A percentile compares a stretch with the other conserved stretches of the same genome.
phyloP scores from a whole-genome alignment of 2,113 vertebrate genomes.

The chimpanzee (Pan troglodytes) region NHGRI_mPanTro3-v2.1_pri NC_072419.2:7691501-7692000 shows the following conservation, averaged over 20 bases:
- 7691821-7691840: no score
- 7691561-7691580: neutral
- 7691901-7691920: no score
- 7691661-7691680: neutral
- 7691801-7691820: no score
- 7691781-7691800: neutral
- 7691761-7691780: slow-evolving; percentile 5
- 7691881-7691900: no score
- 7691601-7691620: accelerated
- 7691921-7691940: no score
- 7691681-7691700: neutral
- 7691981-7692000: no score
- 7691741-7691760: neutral
- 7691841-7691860: no score
- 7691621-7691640: neutral
- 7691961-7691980: no score
- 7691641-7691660: neutral
- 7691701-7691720: no score
- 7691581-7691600: neutral
- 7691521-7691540: neutral
- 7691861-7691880: no score
- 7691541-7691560: neutral
- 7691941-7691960: no score
- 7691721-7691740: neutral
- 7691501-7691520: neutral